These are phyloP conservation scores for Hymenopus coronatus DNA, from an alignment of 2,888 invertebrate genomes.

Conservation along the genomic window DNA sequence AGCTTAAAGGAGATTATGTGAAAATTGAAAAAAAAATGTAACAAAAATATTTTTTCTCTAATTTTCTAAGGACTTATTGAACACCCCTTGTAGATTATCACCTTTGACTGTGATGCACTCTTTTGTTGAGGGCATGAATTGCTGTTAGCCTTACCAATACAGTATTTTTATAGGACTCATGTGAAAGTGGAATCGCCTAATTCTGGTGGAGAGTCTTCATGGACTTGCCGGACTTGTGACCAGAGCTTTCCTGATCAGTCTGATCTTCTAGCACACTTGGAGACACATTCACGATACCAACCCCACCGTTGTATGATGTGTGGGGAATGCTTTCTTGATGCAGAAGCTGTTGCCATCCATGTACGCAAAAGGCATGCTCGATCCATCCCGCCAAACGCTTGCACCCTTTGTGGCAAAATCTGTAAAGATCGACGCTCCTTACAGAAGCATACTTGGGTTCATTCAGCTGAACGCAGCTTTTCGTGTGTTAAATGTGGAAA, in stretches of 20 bases:
- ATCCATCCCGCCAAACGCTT: conserved; percentile 62
- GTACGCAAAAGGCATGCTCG: conserved; percentile 58
- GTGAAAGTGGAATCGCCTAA: conserved; percentile 27
- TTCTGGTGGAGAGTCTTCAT: conserved; percentile 45
- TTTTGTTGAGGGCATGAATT: neutral
- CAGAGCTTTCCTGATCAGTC: conserved; percentile 56
- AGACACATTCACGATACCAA: conserved; percentile 63
- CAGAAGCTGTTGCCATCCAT: conserved; percentile 61
- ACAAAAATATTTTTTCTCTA: too few species aligned
- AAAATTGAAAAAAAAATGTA: too few species aligned
- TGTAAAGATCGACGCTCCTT: conserved; percentile 66
- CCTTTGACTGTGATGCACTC: neutral
- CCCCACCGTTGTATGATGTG: conserved; percentile 60
- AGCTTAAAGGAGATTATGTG: too few species aligned
- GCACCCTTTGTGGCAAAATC: conserved; percentile 63
- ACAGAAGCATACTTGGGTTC: conserved; percentile 67
- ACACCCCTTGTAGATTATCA: too few species aligned
- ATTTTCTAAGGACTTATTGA: too few species aligned
- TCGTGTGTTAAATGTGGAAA: conserved; percentile 67
- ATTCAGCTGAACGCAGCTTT: conserved; percentile 61
- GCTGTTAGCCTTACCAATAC: neutral
- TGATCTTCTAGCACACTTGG: conserved; percentile 65
- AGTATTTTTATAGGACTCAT: conserved; percentile 25
- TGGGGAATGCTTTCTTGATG: conserved; percentile 62
- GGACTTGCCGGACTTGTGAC: conserved; percentile 77